These are phyloP conservation scores for Diadema setosum DNA, from an alignment of 35 echinoderm and acorn worm species.

Conservation along the genomic window DNA sequence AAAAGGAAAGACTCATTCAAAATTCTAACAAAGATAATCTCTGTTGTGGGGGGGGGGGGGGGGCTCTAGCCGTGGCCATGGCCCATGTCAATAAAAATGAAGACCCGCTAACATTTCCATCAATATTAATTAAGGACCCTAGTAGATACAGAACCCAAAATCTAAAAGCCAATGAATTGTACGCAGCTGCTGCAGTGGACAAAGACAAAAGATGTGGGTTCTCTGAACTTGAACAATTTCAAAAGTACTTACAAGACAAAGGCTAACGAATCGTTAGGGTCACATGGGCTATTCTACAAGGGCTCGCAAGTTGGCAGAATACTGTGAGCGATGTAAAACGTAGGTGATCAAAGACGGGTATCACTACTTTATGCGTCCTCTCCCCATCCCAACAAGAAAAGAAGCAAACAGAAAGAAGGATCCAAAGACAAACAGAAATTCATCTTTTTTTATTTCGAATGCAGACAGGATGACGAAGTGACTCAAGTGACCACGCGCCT, in stretches of 20 bases:
- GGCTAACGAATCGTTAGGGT: not conserved
- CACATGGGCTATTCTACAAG: conserved; percentile 15
- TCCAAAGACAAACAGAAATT: not conserved
- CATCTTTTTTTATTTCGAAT: conserved; percentile 83
- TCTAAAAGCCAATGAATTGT: not conserved
- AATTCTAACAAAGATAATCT: conserved; percentile 5
- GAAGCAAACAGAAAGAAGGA: not conserved
- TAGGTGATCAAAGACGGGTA: not conserved
- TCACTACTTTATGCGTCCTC: conserved; percentile 10
- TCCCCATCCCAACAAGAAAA: not conserved
- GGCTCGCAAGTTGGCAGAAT: too few species aligned
- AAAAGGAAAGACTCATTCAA: not conserved
- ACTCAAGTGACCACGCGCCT: not conserved
- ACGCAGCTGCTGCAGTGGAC: not conserved
- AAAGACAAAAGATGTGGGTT: not conserved
- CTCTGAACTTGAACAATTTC: conserved; percentile 36
- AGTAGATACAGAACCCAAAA: not conserved
- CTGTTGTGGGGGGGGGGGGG: conserved; percentile 31
- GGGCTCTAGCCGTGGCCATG: conserved; percentile 47
- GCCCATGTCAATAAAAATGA: not conserved
- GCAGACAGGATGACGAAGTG: conserved; percentile 38
- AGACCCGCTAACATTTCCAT: not conserved
- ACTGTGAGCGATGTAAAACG: not conserved
- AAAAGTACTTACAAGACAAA: not conserved
- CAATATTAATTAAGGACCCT: not conserved